These are phyloP conservation scores for Augochlorella aurata DNA, from an alignment of 2,888 invertebrate genomes.

Conservation along the genomic window DNA sequence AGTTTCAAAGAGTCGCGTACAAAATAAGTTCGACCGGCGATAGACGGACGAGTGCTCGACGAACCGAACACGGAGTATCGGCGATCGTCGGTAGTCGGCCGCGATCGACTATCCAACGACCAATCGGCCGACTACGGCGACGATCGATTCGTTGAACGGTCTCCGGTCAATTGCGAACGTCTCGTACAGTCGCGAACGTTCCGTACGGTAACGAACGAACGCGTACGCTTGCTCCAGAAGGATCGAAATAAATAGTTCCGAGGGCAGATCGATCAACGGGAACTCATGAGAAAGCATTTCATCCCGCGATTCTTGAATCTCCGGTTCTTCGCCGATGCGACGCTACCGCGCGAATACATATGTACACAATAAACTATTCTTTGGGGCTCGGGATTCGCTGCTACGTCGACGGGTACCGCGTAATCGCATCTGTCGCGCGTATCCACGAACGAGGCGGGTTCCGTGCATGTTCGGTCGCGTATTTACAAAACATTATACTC, in stretches of 20 bases:
- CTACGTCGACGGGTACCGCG: conserved; percentile 9
- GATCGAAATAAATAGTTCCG: conserved; percentile 34
- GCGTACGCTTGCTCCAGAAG: not conserved
- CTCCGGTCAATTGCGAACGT: not conserved
- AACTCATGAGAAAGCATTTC: not conserved
- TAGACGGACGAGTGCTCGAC: not conserved
- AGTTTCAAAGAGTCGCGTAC: conserved; percentile 5
- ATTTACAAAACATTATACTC: conserved; percentile 5
- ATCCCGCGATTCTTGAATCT: not conserved
- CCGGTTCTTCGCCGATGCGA: not conserved
- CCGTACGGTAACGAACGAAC: not conserved
- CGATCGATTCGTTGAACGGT: not conserved
- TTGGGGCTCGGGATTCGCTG: conserved; percentile 34
- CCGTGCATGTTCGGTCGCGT: not conserved
- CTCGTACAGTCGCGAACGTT: not conserved
- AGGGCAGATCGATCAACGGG: not conserved
- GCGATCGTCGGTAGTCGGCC: not conserved
- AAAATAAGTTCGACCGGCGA: conserved; percentile 1
- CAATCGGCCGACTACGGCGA: no score
- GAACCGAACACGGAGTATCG: not conserved
- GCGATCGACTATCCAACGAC: not conserved
- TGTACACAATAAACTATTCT: conserved; percentile 53
- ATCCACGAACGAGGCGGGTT: not conserved
- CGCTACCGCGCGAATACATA: not conserved
- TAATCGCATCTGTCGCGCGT: not conserved